Base-by-base conservation (phyloP, 2,113 vertebrate genomes). In the Zosterops lateralis region DNA sequence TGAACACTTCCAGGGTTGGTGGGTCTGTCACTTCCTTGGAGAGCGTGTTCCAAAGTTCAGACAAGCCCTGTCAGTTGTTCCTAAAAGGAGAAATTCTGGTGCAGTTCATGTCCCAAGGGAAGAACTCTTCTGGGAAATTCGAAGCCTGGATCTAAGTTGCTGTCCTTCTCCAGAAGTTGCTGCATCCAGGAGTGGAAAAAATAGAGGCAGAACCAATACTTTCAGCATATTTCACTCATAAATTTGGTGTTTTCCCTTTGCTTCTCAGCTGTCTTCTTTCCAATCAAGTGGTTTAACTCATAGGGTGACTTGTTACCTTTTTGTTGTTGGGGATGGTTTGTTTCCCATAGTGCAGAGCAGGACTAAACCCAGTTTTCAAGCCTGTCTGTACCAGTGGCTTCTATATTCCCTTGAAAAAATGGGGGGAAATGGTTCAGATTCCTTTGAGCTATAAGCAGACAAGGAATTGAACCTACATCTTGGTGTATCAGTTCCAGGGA, bases 241-340 rank as follows among this genome's bases (percentile, higher is more conserved):
- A 50, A 28, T 76, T 36, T 45, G 17, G 13, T 56, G 22, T 24
- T 72, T 73, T 68, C 7, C 7, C 2, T 75, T 57, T 14, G 8
- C 4, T 72, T 64, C 10, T 68, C 38, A 48, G 6, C 14, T 40
- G 2, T 25, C 24, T 54, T 74, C 38, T 77, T 86, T 58, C 34
- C 8, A 50, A 1, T 18, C 8, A 62, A 84, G 36, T 38, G 6
- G 5, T 3, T 90, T 79, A 45, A 79, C 3, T 60, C 40, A 11
- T 7, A 36, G 45, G 40, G 6, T 31, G 61, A 65, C 1, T 44
- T 38, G 7, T 14, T 42, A 5, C 3, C 5, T 29, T 24, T 45
- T 58, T 50, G n/a, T 44, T 45, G 7, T 5, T 45, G 25, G 3
- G 31, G 9, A 71, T 0, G 0, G 0, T 25, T 60, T 62, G 2